A percentile compares a stretch with the other conserved stretches of the same genome.
phyloP scores from a whole-genome alignment of 30 jellyfish, hydroid and myxozoan genomes.

The Sanderia malayensis region DNA sequence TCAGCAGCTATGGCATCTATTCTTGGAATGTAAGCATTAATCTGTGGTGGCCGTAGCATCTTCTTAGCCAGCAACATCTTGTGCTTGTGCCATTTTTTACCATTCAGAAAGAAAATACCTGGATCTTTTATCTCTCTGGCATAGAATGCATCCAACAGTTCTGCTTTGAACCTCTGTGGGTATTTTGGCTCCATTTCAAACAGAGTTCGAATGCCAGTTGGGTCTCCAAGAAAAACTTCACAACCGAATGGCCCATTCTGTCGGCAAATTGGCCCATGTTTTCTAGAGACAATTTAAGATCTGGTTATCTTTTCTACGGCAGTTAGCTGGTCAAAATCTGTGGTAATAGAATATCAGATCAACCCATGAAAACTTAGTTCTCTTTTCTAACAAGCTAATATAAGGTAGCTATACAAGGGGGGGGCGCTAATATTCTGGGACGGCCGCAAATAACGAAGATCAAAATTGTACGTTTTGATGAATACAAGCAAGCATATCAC shows the following conservation, averaged over 20 bases:
- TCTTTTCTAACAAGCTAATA: no score
- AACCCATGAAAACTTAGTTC: no score
- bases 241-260: slow-evolving; percentile 1
- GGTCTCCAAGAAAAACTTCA: slow-evolving; percentile 34
- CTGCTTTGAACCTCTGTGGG: slow-evolving; percentile 36
- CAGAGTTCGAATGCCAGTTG: slow-evolving; percentile 43
- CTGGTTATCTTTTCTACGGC: no score
- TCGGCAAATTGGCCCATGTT: slow-evolving; percentile 36
- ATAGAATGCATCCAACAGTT: slow-evolving; percentile 25
- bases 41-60: slow-evolving; percentile 66
- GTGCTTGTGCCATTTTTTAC: slow-evolving; percentile 61
- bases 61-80: slow-evolving; percentile 25
- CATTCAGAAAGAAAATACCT: slow-evolving; percentile 69
- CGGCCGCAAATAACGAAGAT: no score
- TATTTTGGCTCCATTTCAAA: slow-evolving; percentile 45
- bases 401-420: no score
- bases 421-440: no score
- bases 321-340: no score
- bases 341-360: no score
- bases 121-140: slow-evolving; percentile 38
- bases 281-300: slow-evolving; percentile 16
- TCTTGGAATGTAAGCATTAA: slow-evolving; percentile 45
- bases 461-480: no score
- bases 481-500: no score
- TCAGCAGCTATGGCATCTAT: slow-evolving; percentile 40